These are phyloP conservation scores for Falco cherrug DNA, from an alignment of 2,797 vertebrate species.

Conservation along the genomic window DNA sequence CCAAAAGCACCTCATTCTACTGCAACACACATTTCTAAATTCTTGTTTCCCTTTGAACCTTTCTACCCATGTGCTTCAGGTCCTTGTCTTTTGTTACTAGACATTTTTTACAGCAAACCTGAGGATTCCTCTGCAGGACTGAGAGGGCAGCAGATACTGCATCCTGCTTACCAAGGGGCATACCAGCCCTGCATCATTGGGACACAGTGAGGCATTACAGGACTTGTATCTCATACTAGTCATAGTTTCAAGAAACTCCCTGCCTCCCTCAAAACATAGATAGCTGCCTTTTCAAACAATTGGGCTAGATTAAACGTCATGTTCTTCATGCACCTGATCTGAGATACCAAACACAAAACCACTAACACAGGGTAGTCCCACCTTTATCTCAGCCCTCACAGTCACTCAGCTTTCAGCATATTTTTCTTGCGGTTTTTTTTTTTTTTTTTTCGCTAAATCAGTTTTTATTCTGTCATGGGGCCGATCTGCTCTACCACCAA, in stretches of 20 bases:
- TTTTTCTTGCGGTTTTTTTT: neutral
- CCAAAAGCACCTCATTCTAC: neutral
- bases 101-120: neutral
- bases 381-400: neutral
- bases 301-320: neutral
- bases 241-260: neutral
- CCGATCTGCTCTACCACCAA: neutral
- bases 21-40: neutral
- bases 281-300: neutral
- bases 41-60: neutral
- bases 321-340: neutral
- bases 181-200: neutral
- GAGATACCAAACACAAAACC: neutral
- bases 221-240: accelerated
- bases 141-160: neutral
- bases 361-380: neutral
- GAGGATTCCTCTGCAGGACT: neutral
- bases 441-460: no score
- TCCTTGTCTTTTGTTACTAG: neutral
- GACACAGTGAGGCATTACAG: accelerated
- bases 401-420: neutral
- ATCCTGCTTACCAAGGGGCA: neutral
- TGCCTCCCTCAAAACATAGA: neutral
- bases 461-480: neutral
- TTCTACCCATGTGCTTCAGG: neutral